Base-by-base conservation (phyloP, 1,140 invertebrate genomes). In the Diploscapter pachys region DNA sequence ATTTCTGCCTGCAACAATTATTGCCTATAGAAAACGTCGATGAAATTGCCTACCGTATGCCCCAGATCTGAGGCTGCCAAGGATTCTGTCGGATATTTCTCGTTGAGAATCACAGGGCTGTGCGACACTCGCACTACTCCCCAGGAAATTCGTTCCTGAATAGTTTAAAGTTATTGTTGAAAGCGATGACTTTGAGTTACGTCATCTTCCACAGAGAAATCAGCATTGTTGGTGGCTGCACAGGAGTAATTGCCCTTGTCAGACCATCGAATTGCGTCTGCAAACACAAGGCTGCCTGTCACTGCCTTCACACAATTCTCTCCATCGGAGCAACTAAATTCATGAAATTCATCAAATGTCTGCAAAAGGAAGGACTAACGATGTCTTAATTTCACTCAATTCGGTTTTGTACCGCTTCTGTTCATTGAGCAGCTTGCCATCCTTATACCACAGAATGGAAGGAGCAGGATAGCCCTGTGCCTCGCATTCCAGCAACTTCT, bases 381-480 rank as follows among this genome's bases (percentile, higher is more conserved):
- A 31, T 5, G 49, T 68, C 51, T 68, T 68, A 6, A 68, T 55
- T 55, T 55, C 11, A 1, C 52, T 68, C 51, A 55, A 55, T 52
- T 72, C 71, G n/a, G 65, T n/a, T 51, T 70, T 66, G 56, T 49
- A 72, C 13, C 56, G 56, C 13, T 55, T 31, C 4, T 50, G 51
- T 13, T 63, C 61, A 52, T 71, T 63, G 13, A 76, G n/a, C 31
- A 64, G 75, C 4, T 55, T 48, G 13, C 70, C 75, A 55, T 76
- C 75, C 62, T 76, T 76, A 5, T 66, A 48, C 75, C 75, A 76
- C 0, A 49, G 48, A 6, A 76, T 56, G 3, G 56, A 53, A n/a
- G 75, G 75, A 51, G 70, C 63, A 53, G 75, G 75, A 64, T 76
- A 76, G 56, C 75, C 75, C 68, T 71, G 68, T 48, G 75, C 75